phyloP scores from a whole-genome alignment of 2,888 invertebrate genomes.

The Lycia hirtaria region DNA sequence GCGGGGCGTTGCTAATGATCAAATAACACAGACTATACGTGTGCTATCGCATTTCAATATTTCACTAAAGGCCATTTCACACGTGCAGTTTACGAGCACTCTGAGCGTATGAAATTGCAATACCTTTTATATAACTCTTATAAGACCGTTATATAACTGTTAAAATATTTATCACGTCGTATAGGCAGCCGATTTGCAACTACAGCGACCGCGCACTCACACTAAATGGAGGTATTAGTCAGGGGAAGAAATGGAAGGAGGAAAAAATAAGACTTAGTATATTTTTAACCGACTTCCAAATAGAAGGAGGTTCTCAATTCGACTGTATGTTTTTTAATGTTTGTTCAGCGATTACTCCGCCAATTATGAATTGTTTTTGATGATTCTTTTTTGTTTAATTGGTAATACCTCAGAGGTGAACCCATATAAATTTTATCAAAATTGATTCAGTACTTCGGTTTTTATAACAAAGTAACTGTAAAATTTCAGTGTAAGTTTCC shows the following conservation, averaged over 20 bases:
- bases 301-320: too few relatives aligned
- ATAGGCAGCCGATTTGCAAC: conserved; percentile 5
- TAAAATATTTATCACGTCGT: conserved; percentile 15
- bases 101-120: conserved; percentile 18
- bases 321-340: too few relatives aligned
- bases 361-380: too few relatives aligned
- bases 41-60: conserved; percentile 11
- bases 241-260: not conserved
- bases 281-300: too few relatives aligned
- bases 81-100: conserved; percentile 26
- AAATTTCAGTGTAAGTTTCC: too few relatives aligned
- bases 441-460: too few relatives aligned
- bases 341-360: too few relatives aligned
- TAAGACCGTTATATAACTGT: conserved; percentile 11
- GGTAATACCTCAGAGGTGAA: too few relatives aligned
- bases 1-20: not conserved
- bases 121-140: conserved; percentile 19
- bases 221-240: conserved; percentile 5
- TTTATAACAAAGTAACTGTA: too few relatives aligned
- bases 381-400: too few relatives aligned
- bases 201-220: not conserved
- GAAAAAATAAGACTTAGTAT: not conserved
- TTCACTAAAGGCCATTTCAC: conserved; percentile 15
- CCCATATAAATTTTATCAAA: too few relatives aligned
- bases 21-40: not conserved